Base-by-base conservation (phyloP, 2,797 vertebrate species). In the Amniataba percoides region DNA sequence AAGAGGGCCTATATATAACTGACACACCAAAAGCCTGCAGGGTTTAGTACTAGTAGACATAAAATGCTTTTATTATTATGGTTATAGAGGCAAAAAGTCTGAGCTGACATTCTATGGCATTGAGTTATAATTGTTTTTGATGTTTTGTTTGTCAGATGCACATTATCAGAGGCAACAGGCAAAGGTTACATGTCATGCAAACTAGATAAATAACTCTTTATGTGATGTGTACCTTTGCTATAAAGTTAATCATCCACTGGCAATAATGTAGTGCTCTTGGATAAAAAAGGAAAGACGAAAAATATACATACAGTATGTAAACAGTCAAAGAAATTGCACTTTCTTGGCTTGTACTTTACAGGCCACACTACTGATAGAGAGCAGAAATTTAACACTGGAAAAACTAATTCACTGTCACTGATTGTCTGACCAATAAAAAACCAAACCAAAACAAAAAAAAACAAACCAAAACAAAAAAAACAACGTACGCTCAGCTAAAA, bases 211-310 rank as follows among this genome's bases (percentile, higher is more conserved):
- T 94, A 94, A 93, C 87, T 92, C 90, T 93, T 90, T 90, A 89
- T 89, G 86, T 91, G 91, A 89, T 89, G 86, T 91, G 91, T 92
- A 94, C 93, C 92, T 94, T 93, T 94, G 90, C 93, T 94, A 94
- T 92, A 94, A 95, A 94, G 91, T 94, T 94, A 93, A 94, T 94
- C 90, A 95, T 93, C 95, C 96, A 96, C 95, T 96, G 94, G 97
- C 95, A 96, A 92, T 95, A 95, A 96, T 90, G 96, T 97, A 98
- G 96, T 97, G 97, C 96, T 97, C 95, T 95, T 94, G 95, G 95
- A 93, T 93, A 86, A 88, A 91, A 94, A 92, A 92, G 80, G 64
- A 87, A 88, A 85, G 77, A 84, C 69, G 83, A 87, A 89, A 93
- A 93, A 93, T 94, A 92, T 92, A 94, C 91, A 88, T 91, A 91